Evolutionary conservation across 64 coral and sea anemone genomes (phyloP), one percentile per base, ranked within the genome.

Genomic region (Anthopleura sola): DNA sequence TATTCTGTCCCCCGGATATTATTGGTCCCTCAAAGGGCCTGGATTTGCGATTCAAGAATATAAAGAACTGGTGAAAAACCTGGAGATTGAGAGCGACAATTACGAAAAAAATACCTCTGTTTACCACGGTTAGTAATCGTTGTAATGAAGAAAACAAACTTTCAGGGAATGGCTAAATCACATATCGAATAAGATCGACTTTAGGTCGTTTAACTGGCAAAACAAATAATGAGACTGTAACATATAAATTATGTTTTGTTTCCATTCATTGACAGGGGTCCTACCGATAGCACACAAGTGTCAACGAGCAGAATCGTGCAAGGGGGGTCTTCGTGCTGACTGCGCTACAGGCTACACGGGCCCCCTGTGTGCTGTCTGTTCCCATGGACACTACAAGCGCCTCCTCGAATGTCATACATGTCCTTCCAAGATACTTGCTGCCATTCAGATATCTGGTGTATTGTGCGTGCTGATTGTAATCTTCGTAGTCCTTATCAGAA

Each of bases 321-420:
- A 69, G 9, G 88, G 88, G 71, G 88, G 82, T 75, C 17, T 90
- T 10, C 38, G 76, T 19, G 53, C 80, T 1, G 20, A 50, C 24
- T 90, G 88, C 32, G 82, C 80, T 34, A 55, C 48, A 16, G 82
- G 88, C 6, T 90, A 88, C 21, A 36, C 54, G 20, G 87, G 87
- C 23, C 87, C 87, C 18, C 44, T 88, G 33, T 88, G 87, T 88
- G 87, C 77, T 5, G 55, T 60, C 16, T 88, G 87, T 40, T n/a
- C 36, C 11, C 19, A 1, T 23, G 78, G 56, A 54, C 82, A 82
- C 53, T 88, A 88, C 53, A 82, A 82, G 36, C 75, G 54, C 0
- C 29, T 57, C 7, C 7, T 60, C 3, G 33, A 49, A 23, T 88
- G 86, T 13, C 49, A 60, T 2, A 57, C 48, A 31, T 88, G 86